Evolutionary conservation across 2,888 invertebrate genomes (phyloP).

Genomic region (Xestia xanthographa): DNA sequence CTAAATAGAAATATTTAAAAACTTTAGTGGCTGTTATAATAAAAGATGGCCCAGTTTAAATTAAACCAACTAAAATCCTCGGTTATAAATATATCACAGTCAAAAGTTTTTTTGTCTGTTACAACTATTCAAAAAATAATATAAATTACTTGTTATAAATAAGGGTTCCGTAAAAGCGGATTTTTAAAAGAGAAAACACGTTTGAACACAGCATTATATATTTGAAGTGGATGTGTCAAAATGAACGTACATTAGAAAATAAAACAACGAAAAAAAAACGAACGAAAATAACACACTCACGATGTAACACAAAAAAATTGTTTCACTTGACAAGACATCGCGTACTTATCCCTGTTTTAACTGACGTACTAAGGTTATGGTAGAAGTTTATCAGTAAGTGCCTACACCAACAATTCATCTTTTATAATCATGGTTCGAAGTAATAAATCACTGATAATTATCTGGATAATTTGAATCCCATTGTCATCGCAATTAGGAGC

Average conservation of each 20-base stretch:
- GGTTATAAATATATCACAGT: neutral
- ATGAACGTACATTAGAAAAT: too few species aligned
- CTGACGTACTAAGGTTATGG: too few species aligned
- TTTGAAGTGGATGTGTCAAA: too few species aligned
- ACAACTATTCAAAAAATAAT: neutral
- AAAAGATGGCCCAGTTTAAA: neutral
- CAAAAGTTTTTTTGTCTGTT: neutral
- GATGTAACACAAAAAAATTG: too few species aligned
- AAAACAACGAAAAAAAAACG: too few species aligned
- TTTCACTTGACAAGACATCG: too few species aligned
- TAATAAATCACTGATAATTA: neutral
- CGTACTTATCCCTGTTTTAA: too few species aligned
- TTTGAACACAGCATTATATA: neutral
- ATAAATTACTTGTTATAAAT: neutral
- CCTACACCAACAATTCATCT: too few species aligned
- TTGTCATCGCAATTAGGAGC: neutral
- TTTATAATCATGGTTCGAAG: too few species aligned
- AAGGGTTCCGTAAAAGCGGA: neutral
- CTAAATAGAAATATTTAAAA: neutral
- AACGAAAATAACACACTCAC: too few species aligned
- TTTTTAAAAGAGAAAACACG: neutral
- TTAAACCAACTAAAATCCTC: neutral
- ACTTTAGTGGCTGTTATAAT: neutral
- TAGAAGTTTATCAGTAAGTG: too few species aligned
- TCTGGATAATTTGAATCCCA: too few species aligned